Conservation (phyloP, 2,797 vertebrate species). For the Ptychobarbus kaznakovi region DNA sequence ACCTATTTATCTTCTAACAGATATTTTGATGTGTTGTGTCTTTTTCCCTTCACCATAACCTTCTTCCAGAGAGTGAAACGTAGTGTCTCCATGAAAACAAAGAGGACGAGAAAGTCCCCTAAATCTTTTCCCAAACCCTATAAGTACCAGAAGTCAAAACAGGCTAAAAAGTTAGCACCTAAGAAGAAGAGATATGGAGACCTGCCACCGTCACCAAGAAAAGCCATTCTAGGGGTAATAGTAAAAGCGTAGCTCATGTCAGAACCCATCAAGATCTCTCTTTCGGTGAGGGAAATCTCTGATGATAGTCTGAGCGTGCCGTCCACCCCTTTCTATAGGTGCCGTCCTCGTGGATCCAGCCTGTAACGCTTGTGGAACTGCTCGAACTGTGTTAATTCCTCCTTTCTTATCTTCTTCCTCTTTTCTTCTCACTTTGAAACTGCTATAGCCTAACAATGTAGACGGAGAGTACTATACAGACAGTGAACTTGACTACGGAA, state of each 20-base stretch:
- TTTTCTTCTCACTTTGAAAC: conserved; percentile 76
- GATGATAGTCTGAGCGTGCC: conserved; percentile 80
- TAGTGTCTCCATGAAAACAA: conserved; percentile 89
- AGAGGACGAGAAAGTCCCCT: conserved; percentile 90
- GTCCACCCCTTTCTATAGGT: conserved; percentile 66
- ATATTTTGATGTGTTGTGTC: conserved; percentile 72
- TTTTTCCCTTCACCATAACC: conserved; percentile 83
- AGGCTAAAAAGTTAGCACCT: conserved; percentile 86
- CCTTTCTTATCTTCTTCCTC: conserved; percentile 72
- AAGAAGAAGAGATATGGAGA: conserved; percentile 92
- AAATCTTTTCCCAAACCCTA: conserved; percentile 88
- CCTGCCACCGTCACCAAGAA: conserved; percentile 86
- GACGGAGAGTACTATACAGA: conserved; percentile 90
- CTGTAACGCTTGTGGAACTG: conserved; percentile 70
- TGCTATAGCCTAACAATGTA: conserved; percentile 87
- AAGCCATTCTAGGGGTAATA: conserved; percentile 93
- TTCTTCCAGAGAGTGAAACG: conserved; percentile 94
- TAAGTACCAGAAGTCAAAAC: conserved; percentile 87
- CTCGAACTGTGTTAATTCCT: conserved; percentile 72
- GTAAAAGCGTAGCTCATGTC: conserved; percentile 72
- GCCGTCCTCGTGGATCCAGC: conserved; percentile 70
- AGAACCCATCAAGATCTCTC: conserved; percentile 92
- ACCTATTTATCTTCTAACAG: conserved; percentile 70
- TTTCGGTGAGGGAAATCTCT: conserved; percentile 88
- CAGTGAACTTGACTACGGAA: conserved; percentile 85